Conservation (phyloP, 2,797 vertebrate genomes). For the Myotis planiceps region DNA sequence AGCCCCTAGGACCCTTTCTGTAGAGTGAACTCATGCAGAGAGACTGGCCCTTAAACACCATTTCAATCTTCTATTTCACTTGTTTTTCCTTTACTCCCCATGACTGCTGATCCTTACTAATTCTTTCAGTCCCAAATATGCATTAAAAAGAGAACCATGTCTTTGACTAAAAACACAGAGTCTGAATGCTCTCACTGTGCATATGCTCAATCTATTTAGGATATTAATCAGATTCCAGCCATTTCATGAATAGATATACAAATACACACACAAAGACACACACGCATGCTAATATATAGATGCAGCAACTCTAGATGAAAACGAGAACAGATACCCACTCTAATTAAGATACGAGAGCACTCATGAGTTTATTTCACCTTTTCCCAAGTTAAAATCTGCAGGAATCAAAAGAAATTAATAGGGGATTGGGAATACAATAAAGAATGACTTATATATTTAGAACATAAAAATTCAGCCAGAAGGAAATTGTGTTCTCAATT, state of each 20-base stretch:
- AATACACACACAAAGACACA: background rate
- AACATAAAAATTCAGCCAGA: background rate
- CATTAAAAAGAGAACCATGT: constrained; percentile 62
- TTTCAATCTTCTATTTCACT: constrained; percentile 68
- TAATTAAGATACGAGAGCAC: constrained; percentile 29
- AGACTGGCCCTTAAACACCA: constrained; percentile 72
- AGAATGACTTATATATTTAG: constrained; percentile 51
- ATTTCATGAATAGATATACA: background rate
- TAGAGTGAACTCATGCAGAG: constrained; percentile 67
- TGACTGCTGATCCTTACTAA: constrained; percentile 62
- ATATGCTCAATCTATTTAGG: constrained; percentile 35
- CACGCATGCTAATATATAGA: background rate
- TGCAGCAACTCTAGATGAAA: constrained; percentile 19
- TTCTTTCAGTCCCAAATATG: constrained; percentile 65
- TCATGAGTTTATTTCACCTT: background rate
- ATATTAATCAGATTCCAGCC: constrained; percentile 53
- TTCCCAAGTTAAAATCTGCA: constrained; percentile 48
- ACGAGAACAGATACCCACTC: background rate
- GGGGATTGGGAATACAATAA: background rate
- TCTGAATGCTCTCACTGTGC: constrained; percentile 38
- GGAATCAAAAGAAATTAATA: constrained; percentile 53
- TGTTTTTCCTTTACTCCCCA: constrained; percentile 78
- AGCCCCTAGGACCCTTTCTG: constrained; percentile 76
- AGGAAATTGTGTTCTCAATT: background rate
- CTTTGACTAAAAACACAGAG: constrained; percentile 50